Conservation (phyloP, 2,797 vertebrate species). For the Eidolon dupreanum region DNA sequence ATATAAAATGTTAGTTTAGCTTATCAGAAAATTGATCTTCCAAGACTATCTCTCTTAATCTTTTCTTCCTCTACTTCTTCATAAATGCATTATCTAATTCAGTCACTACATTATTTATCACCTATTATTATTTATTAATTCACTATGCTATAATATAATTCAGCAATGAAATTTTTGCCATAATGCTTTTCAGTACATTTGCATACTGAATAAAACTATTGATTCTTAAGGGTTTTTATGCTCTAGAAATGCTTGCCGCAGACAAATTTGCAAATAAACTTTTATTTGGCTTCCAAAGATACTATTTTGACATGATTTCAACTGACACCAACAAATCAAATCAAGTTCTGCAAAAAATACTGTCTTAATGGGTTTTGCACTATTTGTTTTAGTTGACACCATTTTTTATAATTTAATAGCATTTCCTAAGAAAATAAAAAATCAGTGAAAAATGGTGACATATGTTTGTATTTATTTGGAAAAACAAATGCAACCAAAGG, state of each 20-base stretch:
- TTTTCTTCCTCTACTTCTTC: conserved; percentile 61
- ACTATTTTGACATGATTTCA: conserved; percentile 85
- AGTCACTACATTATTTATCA: conserved; percentile 78
- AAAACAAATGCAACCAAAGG: conserved; percentile 84
- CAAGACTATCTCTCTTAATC: conserved; percentile 67
- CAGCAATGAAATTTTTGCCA: conserved; percentile 63
- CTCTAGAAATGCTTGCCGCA: conserved; percentile 75
- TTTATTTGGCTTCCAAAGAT: conserved; percentile 81
- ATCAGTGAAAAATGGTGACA: conserved; percentile 87
- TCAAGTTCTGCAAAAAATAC: conserved; percentile 84
- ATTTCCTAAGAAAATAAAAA: conserved; percentile 82
- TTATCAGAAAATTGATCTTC: conserved; percentile 76
- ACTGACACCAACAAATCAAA: conserved; percentile 86
- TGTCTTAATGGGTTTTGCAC: conserved; percentile 83
- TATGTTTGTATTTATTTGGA: conserved; percentile 85
- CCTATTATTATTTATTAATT: conserved; percentile 81
- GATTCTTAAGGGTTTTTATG: conserved; percentile 77
- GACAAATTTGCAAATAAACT: conserved; percentile 73
- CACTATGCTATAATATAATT: conserved; percentile 67
- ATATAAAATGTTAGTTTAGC: conserved; percentile 81
- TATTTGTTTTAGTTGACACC: conserved; percentile 79
- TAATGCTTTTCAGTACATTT: conserved; percentile 73
- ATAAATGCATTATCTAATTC: conserved; percentile 72
- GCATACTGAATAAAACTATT: conserved; percentile 79
- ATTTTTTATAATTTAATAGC: conserved; percentile 78